Base-by-base conservation (phyloP, 1,140 invertebrate species). In the Neodiprion fabricii region DNA sequence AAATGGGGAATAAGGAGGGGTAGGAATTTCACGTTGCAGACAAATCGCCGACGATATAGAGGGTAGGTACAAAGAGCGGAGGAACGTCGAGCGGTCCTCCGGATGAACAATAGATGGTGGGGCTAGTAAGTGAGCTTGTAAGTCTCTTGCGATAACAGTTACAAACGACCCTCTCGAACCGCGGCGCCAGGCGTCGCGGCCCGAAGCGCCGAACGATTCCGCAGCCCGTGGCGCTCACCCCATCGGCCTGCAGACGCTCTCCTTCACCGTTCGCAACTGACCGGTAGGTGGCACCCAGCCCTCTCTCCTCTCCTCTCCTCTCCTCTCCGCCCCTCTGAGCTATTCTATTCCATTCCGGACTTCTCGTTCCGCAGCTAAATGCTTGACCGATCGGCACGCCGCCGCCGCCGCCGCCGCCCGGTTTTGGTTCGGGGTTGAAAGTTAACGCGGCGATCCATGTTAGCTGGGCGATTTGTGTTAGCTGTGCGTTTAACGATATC, bases 131-230 rank as follows among this genome's bases (percentile, higher is more conserved):
- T 69, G 67, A 69, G 67, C 67, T 69, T 69, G 67, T 69, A 69
- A 69, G 67, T 69, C 67, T 69, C 67, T 69, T 69, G 21, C 67
- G 67, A 69, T 69, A 69, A 69, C 67, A 69, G 67, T 69, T 69
- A 69, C 67, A 69, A 69, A 69, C 40, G 67, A 69, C 21, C 67
- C 67, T 69, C 67, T 69, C 67, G 67, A 69, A 69, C 17, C 40
- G 40, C 67, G 67, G 67, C 67, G 67, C 67, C 67, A 47, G 17
- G 67, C 67, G 21, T 61, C 53, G 53, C 53, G 9, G 9, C 3
- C 53, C 53, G 11, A 61, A 17, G 53, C 53, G 53, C n/a, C 53
- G 53, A 61, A 3, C 53, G 53, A 40, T 40, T 40, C 28, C 28
- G 40, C 67, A 21, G 67, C 40, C 67, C 67, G 53, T 11, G 10